Percentiles rank a stretch among this genome's conserved stretches.
Evolutionary conservation across 2,888 invertebrate genomes (phyloP).

Genomic region (Hypselothyrea guttata): DNA sequence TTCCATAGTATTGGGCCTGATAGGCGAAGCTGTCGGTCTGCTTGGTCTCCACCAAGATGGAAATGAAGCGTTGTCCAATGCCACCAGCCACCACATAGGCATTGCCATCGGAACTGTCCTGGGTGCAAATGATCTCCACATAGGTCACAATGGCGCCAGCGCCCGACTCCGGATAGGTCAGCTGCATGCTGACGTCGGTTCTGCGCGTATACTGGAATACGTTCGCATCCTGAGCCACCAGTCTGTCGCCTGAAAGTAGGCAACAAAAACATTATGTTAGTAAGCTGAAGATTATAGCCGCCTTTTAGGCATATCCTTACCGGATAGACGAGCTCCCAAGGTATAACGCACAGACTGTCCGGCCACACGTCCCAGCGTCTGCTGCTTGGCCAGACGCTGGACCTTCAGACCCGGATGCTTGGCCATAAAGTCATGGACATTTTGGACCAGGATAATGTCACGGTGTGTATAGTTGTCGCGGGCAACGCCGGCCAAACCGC

Average conservation of each 20-base stretch:
- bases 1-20: conserved; percentile 75
- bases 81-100: conserved; percentile 81
- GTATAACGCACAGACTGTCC: conserved; percentile 70
- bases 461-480: conserved; percentile 24
- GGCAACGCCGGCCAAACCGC: conserved; percentile 34
- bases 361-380: conserved; percentile 23
- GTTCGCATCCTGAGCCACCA: conserved; percentile 78
- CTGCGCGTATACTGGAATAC: conserved; percentile 58
- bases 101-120: conserved; percentile 74
- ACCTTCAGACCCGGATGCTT: conserved; percentile 70
- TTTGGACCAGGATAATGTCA: conserved; percentile 68
- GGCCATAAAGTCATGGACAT: conserved; percentile 68
- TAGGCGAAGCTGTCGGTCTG: conserved; percentile 76
- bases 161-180: conserved; percentile 78
- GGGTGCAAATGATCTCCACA: conserved; percentile 74
- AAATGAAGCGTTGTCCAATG: conserved; percentile 79
- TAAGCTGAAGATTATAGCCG: conserved; percentile 21
- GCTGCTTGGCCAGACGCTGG: conserved; percentile 60
- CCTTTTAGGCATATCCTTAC: conserved; percentile 57
- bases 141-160: conserved; percentile 71
- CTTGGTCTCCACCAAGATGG: conserved; percentile 77
- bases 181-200: conserved; percentile 76
- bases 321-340: conserved; percentile 70
- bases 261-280: background rate
- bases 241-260: conserved; percentile 69